phyloP scores from a whole-genome alignment of 2,888 invertebrate species.

The Synergus laeviventris region DNA sequence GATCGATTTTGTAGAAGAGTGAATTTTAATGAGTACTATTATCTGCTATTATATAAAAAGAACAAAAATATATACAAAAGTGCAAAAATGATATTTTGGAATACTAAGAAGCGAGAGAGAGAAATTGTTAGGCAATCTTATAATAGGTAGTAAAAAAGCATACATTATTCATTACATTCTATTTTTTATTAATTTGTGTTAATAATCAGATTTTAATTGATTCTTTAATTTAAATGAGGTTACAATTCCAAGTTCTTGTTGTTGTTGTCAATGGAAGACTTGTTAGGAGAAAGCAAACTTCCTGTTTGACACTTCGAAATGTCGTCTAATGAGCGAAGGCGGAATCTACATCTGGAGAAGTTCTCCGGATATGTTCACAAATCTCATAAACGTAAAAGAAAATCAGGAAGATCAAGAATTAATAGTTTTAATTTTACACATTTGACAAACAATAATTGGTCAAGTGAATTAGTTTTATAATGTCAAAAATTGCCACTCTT shows the following conservation, averaged over 20 bases:
- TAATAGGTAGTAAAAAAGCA: neutral
- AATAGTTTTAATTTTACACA: neutral
- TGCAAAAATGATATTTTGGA: conserved; percentile 7
- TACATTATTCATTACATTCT: neutral
- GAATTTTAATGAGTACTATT: neutral
- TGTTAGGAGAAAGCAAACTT: conserved; percentile 1
- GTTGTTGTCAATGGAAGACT: neutral
- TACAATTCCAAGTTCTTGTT: neutral
- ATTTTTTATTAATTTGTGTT: neutral
- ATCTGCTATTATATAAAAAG: neutral
- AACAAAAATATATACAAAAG: neutral
- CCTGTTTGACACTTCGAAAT: neutral
- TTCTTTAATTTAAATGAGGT: neutral
- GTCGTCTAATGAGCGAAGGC: neutral
- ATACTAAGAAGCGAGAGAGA: neutral
- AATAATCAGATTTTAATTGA: neutral
- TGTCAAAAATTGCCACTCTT: neutral
- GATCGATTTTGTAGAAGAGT: neutral
- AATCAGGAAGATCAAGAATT: neutral
- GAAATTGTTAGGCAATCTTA: neutral
- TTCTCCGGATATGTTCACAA: neutral
- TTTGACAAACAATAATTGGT: neutral
- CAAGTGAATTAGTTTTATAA: neutral
- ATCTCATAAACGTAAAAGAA: neutral
- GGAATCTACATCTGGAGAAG: neutral